Evolutionary conservation across 2,797 vertebrate species (phyloP).

Genomic region (Distichodus sexfasciatus): DNA sequence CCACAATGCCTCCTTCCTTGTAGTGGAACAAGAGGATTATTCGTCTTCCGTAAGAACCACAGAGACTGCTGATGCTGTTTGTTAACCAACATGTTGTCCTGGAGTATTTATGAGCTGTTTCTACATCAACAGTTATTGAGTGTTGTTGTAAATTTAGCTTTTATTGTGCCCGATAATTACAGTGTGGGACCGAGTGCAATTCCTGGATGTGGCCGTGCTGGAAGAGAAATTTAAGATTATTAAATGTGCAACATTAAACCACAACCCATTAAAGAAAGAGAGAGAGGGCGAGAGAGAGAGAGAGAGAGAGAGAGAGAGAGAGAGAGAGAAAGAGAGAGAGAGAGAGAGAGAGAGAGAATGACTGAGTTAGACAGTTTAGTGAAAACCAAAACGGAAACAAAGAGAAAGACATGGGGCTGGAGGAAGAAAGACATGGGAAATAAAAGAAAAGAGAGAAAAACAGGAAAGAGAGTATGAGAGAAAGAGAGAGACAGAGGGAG

Average conservation of each 20-base stretch:
- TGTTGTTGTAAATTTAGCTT: conserved; percentile 1
- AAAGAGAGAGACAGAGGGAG: neutral
- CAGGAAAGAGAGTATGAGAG: neutral
- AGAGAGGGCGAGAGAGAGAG: neutral
- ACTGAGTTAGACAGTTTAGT: neutral
- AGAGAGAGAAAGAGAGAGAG: neutral
- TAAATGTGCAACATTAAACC: neutral
- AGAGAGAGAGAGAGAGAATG: neutral
- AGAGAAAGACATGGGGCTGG: neutral
- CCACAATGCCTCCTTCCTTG: conserved; percentile 19
- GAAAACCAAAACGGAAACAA: no score
- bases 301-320: neutral
- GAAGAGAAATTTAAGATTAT: neutral
- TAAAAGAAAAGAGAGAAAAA: neutral
- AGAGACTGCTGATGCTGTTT: neutral
- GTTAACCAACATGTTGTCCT: neutral
- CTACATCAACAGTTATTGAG: neutral
- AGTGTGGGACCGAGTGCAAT: neutral
- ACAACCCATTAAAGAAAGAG: conserved; percentile 3
- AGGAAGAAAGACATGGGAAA: no score
- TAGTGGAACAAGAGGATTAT: conserved; percentile 24
- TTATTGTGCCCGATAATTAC: conserved; percentile 2
- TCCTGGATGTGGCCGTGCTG: neutral
- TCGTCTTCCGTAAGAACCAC: neutral
- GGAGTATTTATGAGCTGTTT: conserved; percentile 9